Evolutionary conservation across 2,797 vertebrate genomes (phyloP), one percentile per base, ranked within the genome.

Genomic region (Heterohyrax brucei): DNA sequence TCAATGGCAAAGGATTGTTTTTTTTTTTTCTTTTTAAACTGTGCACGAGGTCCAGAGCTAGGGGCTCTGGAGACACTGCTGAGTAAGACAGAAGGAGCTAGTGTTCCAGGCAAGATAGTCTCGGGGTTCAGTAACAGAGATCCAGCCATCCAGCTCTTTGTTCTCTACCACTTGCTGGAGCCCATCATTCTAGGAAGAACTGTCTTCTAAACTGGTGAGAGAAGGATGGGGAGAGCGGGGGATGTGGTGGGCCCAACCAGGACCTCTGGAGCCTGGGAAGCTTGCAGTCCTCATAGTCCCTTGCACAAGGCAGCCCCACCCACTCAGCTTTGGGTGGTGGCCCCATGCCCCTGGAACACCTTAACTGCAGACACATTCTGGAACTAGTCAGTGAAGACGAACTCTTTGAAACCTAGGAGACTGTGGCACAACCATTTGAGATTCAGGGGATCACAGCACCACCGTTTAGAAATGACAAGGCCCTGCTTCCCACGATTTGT

Each of bases 111-210:
- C 19, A 68, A 70, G 59, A 89, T 56, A 66, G 28, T 18, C 13
- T 50, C 0, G 2, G 46, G 19, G 21, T 46, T 39, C 8, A 33
- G 70, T 22, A 4, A 28, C 7, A 7, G 59, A n/a, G 18, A 10
- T 50, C n/a, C 19, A 13, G 14, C 48, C 5, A 1, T 30, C 30
- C 18, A 64, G 30, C 68, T 78, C 59, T 66, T 59, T 26, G 3
- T 64, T 61, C 48, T 46, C 33, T 0, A 22, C 2, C 5, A 2
- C 5, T 46, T 3, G 14, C 7, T 0, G 3, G 16, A 10, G 10
- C 75, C 61, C 9, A 0, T 7, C 21, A 14, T 22, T 86, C 33
- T 21, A 10, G 2, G 24, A 61, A 26, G 22, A n/a, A n/a, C 14
- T 21, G 19, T 48, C 70, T 39, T 72, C 70, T 72, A 72, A 72